phyloP scores from a whole-genome alignment of 2,113 vertebrate species.

The Thalassoma bifasciatum region DNA sequence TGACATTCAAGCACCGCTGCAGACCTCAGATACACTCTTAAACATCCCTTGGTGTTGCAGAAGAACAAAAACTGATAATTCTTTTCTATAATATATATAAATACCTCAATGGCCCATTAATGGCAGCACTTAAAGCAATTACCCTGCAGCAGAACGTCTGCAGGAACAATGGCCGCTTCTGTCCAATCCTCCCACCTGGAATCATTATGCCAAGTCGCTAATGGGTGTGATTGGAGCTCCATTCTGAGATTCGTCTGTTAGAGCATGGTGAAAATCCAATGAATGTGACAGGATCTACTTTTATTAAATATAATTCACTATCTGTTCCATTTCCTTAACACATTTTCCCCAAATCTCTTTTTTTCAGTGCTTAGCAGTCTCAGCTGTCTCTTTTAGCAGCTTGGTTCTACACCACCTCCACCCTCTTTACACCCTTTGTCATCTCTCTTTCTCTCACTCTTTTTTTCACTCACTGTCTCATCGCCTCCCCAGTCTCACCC shows the following conservation, averaged over 20 bases:
- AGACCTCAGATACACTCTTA: background rate
- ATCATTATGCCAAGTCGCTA: conserved; percentile 55
- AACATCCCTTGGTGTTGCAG: background rate
- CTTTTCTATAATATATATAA: conserved; percentile 26
- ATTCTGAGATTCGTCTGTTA: conserved; percentile 6
- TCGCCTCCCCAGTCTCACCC: conserved; percentile 42
- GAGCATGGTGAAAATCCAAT: background rate
- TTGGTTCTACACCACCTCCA: conserved; percentile 31
- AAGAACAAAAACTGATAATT: conserved; percentile 16
- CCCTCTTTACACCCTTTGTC: conserved; percentile 46
- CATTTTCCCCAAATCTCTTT: conserved; percentile 7
- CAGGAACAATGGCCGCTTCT: conserved; percentile 49
- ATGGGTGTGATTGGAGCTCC: conserved; percentile 62
- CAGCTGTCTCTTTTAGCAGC: conserved; percentile 10
- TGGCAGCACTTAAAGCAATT: conserved; percentile 66
- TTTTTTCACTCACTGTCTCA: conserved; percentile 8
- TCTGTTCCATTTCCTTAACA: conserved; percentile 1
- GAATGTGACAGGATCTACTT: background rate
- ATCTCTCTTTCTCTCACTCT: conserved; percentile 35
- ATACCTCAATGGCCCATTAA: conserved; percentile 46
- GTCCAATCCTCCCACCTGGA: conserved; percentile 56
- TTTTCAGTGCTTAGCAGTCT: conserved; percentile 35
- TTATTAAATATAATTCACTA: conserved; percentile 36
- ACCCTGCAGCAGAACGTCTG: conserved; percentile 23
- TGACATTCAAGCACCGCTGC: background rate